These are phyloP conservation scores for Lerista edwardsae DNA, from an alignment of 2,797 vertebrate species.

Conservation along the genomic window DNA sequence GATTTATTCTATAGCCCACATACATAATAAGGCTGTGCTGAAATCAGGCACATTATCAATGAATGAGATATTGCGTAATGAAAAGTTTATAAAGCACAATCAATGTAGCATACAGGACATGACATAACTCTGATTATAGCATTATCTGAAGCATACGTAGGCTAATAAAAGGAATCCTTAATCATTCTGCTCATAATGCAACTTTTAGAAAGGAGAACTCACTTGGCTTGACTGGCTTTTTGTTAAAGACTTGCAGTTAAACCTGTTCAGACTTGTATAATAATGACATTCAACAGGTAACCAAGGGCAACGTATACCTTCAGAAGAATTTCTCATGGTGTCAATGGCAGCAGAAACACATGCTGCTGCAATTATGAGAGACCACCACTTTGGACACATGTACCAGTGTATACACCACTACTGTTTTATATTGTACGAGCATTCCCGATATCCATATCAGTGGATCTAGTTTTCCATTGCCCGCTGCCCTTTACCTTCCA, in stretches of 20 bases:
- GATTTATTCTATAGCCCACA: conserved; percentile 19
- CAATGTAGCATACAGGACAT: neutral
- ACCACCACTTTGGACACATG: neutral
- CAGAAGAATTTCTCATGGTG: neutral
- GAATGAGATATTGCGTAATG: neutral
- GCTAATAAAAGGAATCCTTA: neutral
- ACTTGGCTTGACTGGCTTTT: accelerated
- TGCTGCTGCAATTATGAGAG: neutral
- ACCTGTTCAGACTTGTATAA: conserved; percentile 3
- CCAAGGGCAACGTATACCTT: neutral
- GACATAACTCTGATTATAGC: conserved; percentile 7
- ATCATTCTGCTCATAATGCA: neutral
- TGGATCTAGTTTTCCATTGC: no score
- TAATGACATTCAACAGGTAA: neutral
- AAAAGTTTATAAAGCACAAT: conserved; percentile 18
- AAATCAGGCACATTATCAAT: conserved; percentile 13
- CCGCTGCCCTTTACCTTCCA: no score
- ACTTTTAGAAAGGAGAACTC: neutral
- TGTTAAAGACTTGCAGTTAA: neutral
- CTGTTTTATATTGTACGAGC: neutral
- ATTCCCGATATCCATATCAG: no score
- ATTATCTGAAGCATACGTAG: accelerated
- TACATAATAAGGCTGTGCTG: conserved; percentile 2
- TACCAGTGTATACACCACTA: no score
- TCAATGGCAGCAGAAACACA: neutral